Percentiles rank a stretch among this genome's conserved stretches.
These are phyloP conservation scores for Drosophila truncata DNA, from an alignment of 1,140 invertebrate genomes.

Conservation along the genomic window DNA sequence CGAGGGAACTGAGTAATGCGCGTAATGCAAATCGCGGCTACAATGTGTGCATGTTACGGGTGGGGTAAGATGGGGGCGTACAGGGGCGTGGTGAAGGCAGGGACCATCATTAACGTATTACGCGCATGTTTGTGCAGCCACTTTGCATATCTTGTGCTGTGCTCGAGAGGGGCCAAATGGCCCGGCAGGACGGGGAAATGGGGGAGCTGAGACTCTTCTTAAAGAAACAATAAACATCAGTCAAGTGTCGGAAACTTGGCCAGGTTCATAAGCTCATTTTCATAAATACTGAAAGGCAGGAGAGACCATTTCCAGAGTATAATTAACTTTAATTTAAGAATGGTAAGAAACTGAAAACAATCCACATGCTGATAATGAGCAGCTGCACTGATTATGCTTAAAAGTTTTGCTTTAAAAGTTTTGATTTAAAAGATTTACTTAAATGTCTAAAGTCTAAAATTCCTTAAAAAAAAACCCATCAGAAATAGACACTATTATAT, in stretches of 20 bases:
- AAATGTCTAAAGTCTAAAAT: neutral
- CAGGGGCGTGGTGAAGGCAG: slow-evolving; percentile 10
- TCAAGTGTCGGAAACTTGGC: slow-evolving; percentile 38
- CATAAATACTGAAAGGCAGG: neutral
- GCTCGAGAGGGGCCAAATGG: slow-evolving; percentile 13
- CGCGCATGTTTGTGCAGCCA: slow-evolving; percentile 76
- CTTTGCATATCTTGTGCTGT: slow-evolving; percentile 66
- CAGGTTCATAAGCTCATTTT: slow-evolving; percentile 36
- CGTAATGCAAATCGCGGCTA: slow-evolving; percentile 76
- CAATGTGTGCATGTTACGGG: slow-evolving; percentile 65
- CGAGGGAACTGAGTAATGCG: slow-evolving; percentile 71
- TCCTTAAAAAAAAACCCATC: neutral
- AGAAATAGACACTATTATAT: too few relatives aligned
- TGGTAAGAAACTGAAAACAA: neutral
- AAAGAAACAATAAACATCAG: slow-evolving; percentile 54
- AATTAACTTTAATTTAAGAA: slow-evolving; percentile 12
- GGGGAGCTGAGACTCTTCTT: slow-evolving; percentile 10
- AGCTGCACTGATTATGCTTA: neutral
- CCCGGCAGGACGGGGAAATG: neutral
- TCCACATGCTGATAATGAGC: neutral
- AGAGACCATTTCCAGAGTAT: neutral
- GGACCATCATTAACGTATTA: slow-evolving; percentile 78
- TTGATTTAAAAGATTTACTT: neutral
- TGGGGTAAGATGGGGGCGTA: neutral
- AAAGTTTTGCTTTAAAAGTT: neutral